Conservation (phyloP, 2,888 invertebrate genomes). For the Trichopria drosophilae region DNA sequence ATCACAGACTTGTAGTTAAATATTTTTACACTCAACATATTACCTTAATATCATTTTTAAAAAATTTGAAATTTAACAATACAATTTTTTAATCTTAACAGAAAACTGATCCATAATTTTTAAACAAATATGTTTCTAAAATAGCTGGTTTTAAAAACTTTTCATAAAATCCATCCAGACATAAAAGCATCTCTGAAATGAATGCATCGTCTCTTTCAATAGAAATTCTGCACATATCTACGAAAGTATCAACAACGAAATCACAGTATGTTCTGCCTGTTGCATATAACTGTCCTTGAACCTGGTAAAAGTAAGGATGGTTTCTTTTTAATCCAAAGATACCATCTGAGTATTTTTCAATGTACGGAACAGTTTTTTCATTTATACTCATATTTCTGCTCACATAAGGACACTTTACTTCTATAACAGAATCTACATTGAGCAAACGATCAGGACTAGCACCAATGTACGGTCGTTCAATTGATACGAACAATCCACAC, state of each 20-base stretch:
- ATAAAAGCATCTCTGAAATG: slow-evolving; percentile 21
- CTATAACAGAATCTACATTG: slow-evolving; percentile 19
- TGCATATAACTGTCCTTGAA: slow-evolving; percentile 36
- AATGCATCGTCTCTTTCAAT: slow-evolving; percentile 30
- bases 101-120: no score
- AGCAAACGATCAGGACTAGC: slow-evolving; percentile 30
- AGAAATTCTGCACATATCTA: slow-evolving; percentile 16
- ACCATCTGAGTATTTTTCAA: slow-evolving; percentile 2
- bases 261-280: slow-evolving; percentile 30
- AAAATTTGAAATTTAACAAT: no score
- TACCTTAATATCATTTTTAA: no score
- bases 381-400: slow-evolving; percentile 1
- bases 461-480: slow-evolving; percentile 20
- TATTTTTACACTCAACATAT: no score
- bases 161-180: slow-evolving; percentile 29
- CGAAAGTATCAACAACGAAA: slow-evolving; percentile 32
- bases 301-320: slow-evolving; percentile 33
- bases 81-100: no score
- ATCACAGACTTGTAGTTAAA: no score
- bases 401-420: slow-evolving; percentile 26
- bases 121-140: slow-evolving; percentile 25
- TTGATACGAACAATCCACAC: slow-evolving; percentile 28
- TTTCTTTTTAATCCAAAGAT: slow-evolving; percentile 25
- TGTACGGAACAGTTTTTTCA: slow-evolving; percentile 13
- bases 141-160: slow-evolving; percentile 34